Base-by-base conservation (phyloP, 2,797 vertebrate genomes). In the Hafferia zeledoni region DNA sequence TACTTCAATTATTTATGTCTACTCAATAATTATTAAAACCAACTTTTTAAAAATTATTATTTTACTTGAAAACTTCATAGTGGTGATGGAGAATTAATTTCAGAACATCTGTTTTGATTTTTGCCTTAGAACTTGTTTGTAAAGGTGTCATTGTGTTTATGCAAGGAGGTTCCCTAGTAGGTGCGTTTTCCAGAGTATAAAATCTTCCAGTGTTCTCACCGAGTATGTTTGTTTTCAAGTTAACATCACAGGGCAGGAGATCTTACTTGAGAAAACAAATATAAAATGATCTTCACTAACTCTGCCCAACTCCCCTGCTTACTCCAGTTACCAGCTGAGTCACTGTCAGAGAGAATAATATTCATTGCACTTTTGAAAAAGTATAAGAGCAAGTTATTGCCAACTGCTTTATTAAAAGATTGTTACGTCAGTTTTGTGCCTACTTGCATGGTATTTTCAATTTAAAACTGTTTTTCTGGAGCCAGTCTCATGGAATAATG, bases 191-290 rank as follows among this genome's bases (percentile, higher is more conserved):
- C 55, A 46, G 56, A 72, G 41, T 37, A 49, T n/a, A 63, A 82
- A 78, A 44, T 70, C 53, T 71, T 75, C n/a, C 30, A 35, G 50
- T 41, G 37, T 81, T 75, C 83, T 89, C 20, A 5, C 19, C 18
- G 27, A 74, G 44, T 33, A 13, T 94, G 50, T 83, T 92, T 93
- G 80, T 84, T 94, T 95, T 88, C 88, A 79, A 59, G 80, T 76
- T 87, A 70, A 84, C n/a, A 28, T 88, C 79, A 28, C 17, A 31
- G 30, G 59, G 52, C 65, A 82, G 64, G 56, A 84, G 88, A 35
- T 67, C 67, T 5, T 76, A 47, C 49, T 89, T 90, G 52, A 71
- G 61, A 93, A 95, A 95, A 89, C 87, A 95, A 96, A 95, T 63
- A 83, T 10, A 89, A 63, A 52, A 46, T 1, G 8, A 61, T 69